These are phyloP conservation scores for Noctua janthina DNA, from an alignment of 2,888 invertebrate genomes.

Conservation along the genomic window DNA sequence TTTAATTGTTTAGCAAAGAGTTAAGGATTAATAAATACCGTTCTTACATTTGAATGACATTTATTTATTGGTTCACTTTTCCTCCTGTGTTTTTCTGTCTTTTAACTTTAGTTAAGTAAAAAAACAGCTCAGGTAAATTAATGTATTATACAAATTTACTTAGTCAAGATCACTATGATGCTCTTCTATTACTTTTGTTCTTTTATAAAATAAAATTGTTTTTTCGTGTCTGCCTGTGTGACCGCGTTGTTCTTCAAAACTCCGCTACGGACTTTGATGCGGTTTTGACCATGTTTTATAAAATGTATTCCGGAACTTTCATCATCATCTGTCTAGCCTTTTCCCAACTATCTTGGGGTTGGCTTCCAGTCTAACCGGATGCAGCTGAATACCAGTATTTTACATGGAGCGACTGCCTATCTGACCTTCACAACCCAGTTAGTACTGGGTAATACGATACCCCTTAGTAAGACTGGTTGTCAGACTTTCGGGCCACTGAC, in stretches of 20 bases:
- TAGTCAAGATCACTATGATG: neutral
- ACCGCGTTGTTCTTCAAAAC: neutral
- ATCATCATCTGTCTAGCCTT: too few species aligned
- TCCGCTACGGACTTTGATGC: neutral
- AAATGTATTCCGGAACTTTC: neutral
- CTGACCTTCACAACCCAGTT: too few species aligned
- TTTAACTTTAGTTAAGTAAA: neutral
- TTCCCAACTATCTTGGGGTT: too few species aligned
- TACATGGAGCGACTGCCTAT: too few species aligned
- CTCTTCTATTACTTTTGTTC: neutral
- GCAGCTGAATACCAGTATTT: too few species aligned
- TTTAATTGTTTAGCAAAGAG: conserved; percentile 42
- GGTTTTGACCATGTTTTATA: neutral
- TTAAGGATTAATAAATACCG: conserved; percentile 32
- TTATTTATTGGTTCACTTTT: conserved; percentile 27
- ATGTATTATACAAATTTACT: neutral
- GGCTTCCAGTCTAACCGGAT: too few species aligned
- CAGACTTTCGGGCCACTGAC: too few species aligned
- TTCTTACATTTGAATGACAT: conserved; percentile 29
- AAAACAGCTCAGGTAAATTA: neutral
- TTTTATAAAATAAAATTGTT: neutral
- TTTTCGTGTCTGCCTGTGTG: neutral
- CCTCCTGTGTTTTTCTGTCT: neutral
- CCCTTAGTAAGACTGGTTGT: too few species aligned
- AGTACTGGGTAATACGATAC: too few species aligned